phyloP scores from a whole-genome alignment of 2,797 vertebrate species.

The Clamator glandarius region DNA sequence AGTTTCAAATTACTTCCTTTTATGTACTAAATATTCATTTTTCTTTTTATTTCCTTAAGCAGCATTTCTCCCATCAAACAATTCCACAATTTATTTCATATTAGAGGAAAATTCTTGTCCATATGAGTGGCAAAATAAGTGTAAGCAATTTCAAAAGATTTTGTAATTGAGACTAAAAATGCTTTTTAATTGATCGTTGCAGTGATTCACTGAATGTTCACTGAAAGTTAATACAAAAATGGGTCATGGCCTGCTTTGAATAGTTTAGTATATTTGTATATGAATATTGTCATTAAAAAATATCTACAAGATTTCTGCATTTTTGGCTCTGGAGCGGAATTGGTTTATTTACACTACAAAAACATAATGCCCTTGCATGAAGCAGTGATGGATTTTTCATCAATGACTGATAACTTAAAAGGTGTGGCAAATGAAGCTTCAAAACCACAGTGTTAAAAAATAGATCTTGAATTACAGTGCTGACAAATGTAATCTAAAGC shows the following conservation, averaged over 20 bases:
- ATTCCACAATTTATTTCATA: not conserved
- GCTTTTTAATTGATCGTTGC: not conserved
- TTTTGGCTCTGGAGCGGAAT: not conserved
- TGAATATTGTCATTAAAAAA: not conserved
- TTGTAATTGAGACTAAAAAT: not conserved
- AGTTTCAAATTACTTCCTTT: conserved; percentile 17
- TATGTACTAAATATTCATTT: not conserved
- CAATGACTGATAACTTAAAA: conserved; percentile 6
- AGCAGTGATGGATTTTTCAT: not conserved
- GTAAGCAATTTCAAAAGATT: not conserved
- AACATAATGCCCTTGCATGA: not conserved
- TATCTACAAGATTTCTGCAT: not conserved
- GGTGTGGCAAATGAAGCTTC: conserved; percentile 30
- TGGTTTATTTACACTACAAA: not conserved
- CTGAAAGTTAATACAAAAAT: not conserved
- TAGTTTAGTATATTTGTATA: not conserved
- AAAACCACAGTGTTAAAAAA: conserved; percentile 2
- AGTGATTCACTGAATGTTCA: not conserved
- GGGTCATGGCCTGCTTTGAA: not conserved
- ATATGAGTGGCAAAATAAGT: not conserved
- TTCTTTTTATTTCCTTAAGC: not conserved
- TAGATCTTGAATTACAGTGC: not conserved
- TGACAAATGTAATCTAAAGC: conserved; percentile 46
- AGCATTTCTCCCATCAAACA: not conserved
- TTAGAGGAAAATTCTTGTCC: not conserved